Conservation (phyloP, 2,888 invertebrate species). For the Oxycera nigricornis region DNA sequence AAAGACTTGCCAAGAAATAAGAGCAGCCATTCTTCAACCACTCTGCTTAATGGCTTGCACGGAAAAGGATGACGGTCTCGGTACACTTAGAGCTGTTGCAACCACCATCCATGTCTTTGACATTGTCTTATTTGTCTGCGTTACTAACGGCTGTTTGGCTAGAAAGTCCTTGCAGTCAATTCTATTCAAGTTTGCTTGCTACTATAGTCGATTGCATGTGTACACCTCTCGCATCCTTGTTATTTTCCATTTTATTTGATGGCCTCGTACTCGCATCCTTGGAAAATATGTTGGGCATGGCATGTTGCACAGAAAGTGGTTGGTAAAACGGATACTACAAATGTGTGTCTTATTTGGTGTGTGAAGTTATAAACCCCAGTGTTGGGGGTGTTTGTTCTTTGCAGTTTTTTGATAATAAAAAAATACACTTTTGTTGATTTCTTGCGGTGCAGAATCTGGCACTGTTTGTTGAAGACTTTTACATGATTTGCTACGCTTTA, state of each 20-base stretch:
- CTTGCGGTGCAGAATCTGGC: no score
- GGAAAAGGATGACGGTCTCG: not conserved
- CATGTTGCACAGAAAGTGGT: not conserved
- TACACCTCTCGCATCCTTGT: not conserved
- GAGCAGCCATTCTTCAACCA: constrained; percentile 32
- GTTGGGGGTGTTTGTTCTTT: no score
- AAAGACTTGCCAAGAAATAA: constrained; percentile 21
- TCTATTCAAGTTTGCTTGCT: constrained; percentile 20
- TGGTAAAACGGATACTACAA: not conserved
- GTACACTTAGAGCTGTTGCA: not conserved
- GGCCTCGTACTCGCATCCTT: not conserved
- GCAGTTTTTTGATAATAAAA: not conserved
- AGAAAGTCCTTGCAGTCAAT: constrained; percentile 15
- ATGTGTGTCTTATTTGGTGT: not conserved
- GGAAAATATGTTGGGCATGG: not conserved
- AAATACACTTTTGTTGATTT: not conserved
- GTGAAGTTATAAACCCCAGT: not conserved
- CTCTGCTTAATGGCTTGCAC: constrained; percentile 39
- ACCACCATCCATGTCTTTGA: not conserved
- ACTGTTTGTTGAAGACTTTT: no score
- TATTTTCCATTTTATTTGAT: constrained; percentile 22
- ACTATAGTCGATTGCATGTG: constrained; percentile 17
- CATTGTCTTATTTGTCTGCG: constrained; percentile 1
- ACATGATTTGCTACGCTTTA: no score
- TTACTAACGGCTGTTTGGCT: not conserved